phyloP scores from a whole-genome alignment of 2,797 vertebrate genomes.

The Choloepus didactylus region DNA sequence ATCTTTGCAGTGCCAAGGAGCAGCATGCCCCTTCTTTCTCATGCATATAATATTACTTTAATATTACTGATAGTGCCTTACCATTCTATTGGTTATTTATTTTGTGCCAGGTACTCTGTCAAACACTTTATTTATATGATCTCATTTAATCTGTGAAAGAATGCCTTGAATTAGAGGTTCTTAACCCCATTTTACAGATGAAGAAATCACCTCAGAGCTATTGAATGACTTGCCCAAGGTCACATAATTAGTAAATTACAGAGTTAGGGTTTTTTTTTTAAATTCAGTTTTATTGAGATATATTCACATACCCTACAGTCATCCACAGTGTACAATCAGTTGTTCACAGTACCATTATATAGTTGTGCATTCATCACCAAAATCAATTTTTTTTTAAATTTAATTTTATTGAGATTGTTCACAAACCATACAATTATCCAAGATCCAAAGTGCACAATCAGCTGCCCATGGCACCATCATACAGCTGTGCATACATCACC shows the following conservation, averaged over 20 bases:
- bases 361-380: too few relatives aligned
- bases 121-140: not conserved
- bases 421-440: too few relatives aligned
- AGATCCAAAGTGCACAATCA: too few relatives aligned
- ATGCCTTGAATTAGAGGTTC: not conserved
- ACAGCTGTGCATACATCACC: too few relatives aligned
- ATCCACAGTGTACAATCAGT: too few relatives aligned
- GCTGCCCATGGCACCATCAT: too few relatives aligned
- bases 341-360: too few relatives aligned
- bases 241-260: not conserved
- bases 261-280: not conserved
- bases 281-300: too few relatives aligned
- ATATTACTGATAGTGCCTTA: not conserved
- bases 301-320: too few relatives aligned
- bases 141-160: slow-evolving; percentile 2
- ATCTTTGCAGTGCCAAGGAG: slow-evolving; percentile 8
- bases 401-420: too few relatives aligned
- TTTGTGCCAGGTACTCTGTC: not conserved
- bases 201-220: not conserved
- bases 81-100: not conserved
- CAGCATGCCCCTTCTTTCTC: not conserved
- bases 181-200: slow-evolving; percentile 7
- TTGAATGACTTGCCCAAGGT: not conserved
- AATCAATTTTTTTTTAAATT: too few relatives aligned
- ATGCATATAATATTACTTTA: not conserved